A percentile compares a stretch with the other conserved stretches of the same genome.
Evolutionary conservation across 2,113 vertebrate species (phyloP).

Genomic region (Mus musculus): DNA sequence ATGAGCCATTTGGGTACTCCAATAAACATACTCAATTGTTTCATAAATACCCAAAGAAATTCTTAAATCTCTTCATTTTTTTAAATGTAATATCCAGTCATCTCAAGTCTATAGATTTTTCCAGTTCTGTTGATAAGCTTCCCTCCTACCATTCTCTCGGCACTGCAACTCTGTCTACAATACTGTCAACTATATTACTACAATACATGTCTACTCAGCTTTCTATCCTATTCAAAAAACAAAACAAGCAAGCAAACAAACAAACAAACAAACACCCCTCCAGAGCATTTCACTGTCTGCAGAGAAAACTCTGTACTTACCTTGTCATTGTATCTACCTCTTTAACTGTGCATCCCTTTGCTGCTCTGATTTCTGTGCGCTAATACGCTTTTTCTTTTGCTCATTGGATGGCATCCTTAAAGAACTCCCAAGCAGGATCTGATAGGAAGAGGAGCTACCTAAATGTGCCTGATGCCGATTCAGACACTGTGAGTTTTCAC

Average conservation of each 20-base stretch:
- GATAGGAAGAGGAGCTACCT: conserved; percentile 95
- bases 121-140: not conserved
- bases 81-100: not conserved
- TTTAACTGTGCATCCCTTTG: conserved; percentile 58
- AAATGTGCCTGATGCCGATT: conserved; percentile 96
- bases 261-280: not conserved
- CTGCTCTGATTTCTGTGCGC: conserved; percentile 70
- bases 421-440: conserved; percentile 92
- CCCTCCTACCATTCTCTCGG: not conserved
- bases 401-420: conserved; percentile 79
- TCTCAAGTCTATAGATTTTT: not conserved
- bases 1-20: not conserved
- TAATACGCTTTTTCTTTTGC: conserved; percentile 81
- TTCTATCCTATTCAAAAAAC: not conserved
- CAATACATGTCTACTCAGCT: not conserved
- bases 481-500: conserved; percentile 96
- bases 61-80: not conserved
- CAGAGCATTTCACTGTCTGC: not conserved
- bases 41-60: not conserved
- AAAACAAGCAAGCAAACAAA: not conserved
- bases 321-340: not conserved
- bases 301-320: not conserved
- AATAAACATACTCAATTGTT: not conserved
- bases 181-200: not conserved
- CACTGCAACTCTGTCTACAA: not conserved